Evolutionary conservation across 2,797 vertebrate species (phyloP), one percentile per base, ranked within the genome.

Genomic region (Scarus forsteni): DNA sequence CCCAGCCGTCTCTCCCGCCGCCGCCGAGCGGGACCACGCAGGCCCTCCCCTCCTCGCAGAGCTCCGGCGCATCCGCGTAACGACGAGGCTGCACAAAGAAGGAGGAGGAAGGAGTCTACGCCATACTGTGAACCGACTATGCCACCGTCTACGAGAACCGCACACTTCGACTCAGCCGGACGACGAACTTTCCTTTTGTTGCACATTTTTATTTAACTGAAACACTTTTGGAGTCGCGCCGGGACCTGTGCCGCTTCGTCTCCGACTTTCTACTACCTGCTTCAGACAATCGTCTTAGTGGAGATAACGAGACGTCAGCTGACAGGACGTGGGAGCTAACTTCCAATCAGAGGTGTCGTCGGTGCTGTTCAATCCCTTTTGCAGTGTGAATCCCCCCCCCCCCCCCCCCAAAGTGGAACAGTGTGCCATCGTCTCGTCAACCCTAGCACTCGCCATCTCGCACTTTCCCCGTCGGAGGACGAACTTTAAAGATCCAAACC

Each of bases 141-240:
- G 77, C 92, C 88, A 66, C 87, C 75, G 68, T 87, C 83, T 38
- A 35, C 77, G 12, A 73, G 74, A 79, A 79, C 54, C 65, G 51
- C 71, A 60, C 77, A 62, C 77, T 53, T 53, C 34, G 38, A 54
- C 35, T 54, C 14, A 62, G 70, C 64, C 57, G 8, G 76, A 73
- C 60, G 60, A 80, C 27, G n/a, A 66, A 62, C 73, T 60, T 74
- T 80, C 63, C n/a, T 77, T 87, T 73, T 80, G 79, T 92, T 93
- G 93, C 93, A 93, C 90, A 90, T 92, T 87, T 69, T 88, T 75
- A 86, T 90, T 89, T 84, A 91, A 89, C 46, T 73, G 15, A 79
- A 65, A 81, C 70, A 76, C 59, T 72, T 27, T 44, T 12, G 60
- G 70, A 81, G 72, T 77, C 60, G 72, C 62, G 75, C 77, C 73